These are phyloP conservation scores for Drosophila azteca DNA, from an alignment of 1,140 invertebrate genomes.

Conservation along the genomic window DNA sequence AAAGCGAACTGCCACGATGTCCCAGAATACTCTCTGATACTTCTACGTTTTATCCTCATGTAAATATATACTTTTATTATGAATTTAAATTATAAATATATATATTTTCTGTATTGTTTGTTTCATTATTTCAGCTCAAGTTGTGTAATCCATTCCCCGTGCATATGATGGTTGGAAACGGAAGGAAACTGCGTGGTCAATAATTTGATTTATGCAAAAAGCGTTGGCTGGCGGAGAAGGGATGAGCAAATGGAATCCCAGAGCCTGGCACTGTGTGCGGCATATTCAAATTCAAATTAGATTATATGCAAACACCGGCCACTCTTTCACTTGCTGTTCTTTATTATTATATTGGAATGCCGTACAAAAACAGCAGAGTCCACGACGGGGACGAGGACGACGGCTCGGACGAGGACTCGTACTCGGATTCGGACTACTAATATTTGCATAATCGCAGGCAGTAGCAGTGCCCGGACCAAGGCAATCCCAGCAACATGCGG, in stretches of 20 bases:
- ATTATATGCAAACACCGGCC: conserved; percentile 67
- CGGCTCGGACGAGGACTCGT: background rate
- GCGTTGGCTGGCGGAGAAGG: background rate
- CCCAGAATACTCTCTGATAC: too few relatives aligned
- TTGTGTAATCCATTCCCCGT: conserved; percentile 5
- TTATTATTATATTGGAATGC: conserved; percentile 74
- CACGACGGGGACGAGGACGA: conserved; percentile 17
- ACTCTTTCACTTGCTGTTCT: conserved; percentile 73
- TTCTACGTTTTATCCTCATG: too few relatives aligned
- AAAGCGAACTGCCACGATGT: too few relatives aligned
- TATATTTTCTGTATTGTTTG: too few relatives aligned
- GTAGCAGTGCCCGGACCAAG: conserved; percentile 10
- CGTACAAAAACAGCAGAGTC: conserved; percentile 37
- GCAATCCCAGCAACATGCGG: conserved; percentile 48
- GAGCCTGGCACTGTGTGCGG: conserved; percentile 57
- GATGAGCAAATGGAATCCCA: conserved; percentile 6
- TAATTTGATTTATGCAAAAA: conserved; percentile 69
- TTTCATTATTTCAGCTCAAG: too few relatives aligned
- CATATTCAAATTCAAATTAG: conserved; percentile 78
- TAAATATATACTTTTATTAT: too few relatives aligned
- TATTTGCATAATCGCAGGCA: conserved; percentile 80
- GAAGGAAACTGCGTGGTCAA: conserved; percentile 38
- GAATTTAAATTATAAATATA: too few relatives aligned
- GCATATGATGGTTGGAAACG: conserved; percentile 31
- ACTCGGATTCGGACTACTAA: conserved; percentile 56